A percentile compares a stretch with the other conserved stretches of the same genome.
Conservation (phyloP, 2,888 invertebrate species). For the Drosophila parthenogenetica region DNA sequence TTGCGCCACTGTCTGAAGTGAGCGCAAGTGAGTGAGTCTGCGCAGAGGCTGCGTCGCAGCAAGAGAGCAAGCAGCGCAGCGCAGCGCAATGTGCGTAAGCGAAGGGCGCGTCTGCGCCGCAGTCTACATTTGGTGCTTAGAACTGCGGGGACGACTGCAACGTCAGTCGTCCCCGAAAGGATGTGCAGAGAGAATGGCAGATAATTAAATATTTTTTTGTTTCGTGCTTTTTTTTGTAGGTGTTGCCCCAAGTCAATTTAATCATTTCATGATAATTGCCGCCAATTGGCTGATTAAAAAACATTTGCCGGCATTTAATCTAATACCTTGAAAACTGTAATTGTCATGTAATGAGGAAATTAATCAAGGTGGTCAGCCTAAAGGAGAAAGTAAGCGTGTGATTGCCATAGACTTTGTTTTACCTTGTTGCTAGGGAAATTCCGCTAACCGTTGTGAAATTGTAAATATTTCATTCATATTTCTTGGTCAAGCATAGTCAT, state of each 20-base stretch:
- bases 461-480: slow-evolving; percentile 51
- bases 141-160: slow-evolving; percentile 30
- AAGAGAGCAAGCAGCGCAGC: slow-evolving; percentile 30
- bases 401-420: slow-evolving; percentile 15
- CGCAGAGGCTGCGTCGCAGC: no score
- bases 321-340: slow-evolving; percentile 53
- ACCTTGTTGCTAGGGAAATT: slow-evolving; percentile 70
- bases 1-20: slow-evolving; percentile 19
- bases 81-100: slow-evolving; percentile 63
- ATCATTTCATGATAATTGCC: slow-evolving; percentile 35
- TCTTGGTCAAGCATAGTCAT: slow-evolving; percentile 6
- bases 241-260: slow-evolving; percentile 1
- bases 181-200: slow-evolving; percentile 30
- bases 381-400: slow-evolving; percentile 60
- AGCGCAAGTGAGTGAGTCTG: slow-evolving; percentile 1
- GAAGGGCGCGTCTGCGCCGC: slow-evolving; percentile 55
- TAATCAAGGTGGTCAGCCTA: slow-evolving; percentile 38
- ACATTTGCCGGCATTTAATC: slow-evolving; percentile 44
- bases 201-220: slow-evolving; percentile 21
- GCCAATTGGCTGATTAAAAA: slow-evolving; percentile 40
- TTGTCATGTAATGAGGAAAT: slow-evolving; percentile 65
- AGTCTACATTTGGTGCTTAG: slow-evolving; percentile 10
- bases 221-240: background rate
- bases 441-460: slow-evolving; percentile 48
- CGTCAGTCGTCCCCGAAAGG: slow-evolving; percentile 37